These are phyloP conservation scores for Bubo blakistoni DNA, from an alignment of 2,113 vertebrate species.

Conservation along the genomic window DNA sequence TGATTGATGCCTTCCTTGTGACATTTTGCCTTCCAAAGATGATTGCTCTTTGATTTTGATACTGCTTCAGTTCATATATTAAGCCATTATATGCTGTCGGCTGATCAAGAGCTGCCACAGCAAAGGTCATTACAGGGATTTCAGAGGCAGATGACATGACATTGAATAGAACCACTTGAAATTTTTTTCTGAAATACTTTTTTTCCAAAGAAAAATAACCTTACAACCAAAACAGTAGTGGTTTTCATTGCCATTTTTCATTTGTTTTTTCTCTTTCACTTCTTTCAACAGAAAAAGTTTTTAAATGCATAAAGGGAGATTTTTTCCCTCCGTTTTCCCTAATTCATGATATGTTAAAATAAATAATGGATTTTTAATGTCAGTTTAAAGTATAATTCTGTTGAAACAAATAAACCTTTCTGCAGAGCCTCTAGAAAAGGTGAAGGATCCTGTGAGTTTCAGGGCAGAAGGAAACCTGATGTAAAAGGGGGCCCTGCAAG, in stretches of 20 bases:
- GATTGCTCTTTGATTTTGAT: neutral
- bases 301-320: neutral
- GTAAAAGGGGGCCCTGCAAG: neutral
- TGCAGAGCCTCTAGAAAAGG: neutral
- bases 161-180: neutral
- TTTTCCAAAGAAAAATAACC: neutral
- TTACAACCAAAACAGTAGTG: neutral
- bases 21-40: neutral
- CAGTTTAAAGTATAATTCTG: neutral
- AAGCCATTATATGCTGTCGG: neutral
- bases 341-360: neutral
- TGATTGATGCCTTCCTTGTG: neutral
- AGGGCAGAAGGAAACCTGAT: neutral
- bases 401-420: neutral
- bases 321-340: neutral
- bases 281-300: neutral
- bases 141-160: neutral
- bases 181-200: neutral
- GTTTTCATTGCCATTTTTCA: neutral
- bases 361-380: neutral
- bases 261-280: neutral
- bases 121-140: neutral
- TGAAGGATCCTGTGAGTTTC: neutral
- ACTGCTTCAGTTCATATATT: neutral
- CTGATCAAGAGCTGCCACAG: neutral